These are phyloP conservation scores for Buathra laborator DNA, from an alignment of 2,888 invertebrate genomes.

Conservation along the genomic window DNA sequence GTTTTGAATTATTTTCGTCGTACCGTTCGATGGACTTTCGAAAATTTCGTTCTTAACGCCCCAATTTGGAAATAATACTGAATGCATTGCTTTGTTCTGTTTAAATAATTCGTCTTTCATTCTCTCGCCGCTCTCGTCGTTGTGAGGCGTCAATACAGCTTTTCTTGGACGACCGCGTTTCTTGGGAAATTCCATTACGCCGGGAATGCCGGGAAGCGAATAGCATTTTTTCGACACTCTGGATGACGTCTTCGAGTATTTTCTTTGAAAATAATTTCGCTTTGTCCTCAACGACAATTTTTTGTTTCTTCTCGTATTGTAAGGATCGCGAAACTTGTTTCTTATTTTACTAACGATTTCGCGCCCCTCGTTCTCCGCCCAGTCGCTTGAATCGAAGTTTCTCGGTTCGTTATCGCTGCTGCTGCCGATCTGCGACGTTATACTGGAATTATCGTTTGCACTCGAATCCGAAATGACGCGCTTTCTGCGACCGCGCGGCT, in stretches of 20 bases:
- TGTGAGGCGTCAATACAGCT: neutral
- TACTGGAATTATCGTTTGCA: neutral
- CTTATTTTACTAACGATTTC: neutral
- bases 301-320: neutral
- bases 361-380: neutral
- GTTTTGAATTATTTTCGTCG: neutral
- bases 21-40: neutral
- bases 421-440: neutral
- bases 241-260: neutral
- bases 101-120: neutral
- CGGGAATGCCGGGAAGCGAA: constrained; percentile 57
- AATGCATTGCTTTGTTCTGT: neutral
- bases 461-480: neutral
- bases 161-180: constrained; percentile 23
- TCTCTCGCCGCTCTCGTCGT: neutral
- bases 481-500: constrained; percentile 1
- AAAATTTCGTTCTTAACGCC: neutral
- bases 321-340: neutral
- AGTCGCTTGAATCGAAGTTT: neutral
- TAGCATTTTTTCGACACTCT: neutral
- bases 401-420: neutral
- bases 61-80: constrained; percentile 20
- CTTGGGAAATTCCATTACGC: constrained; percentile 12
- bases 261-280: neutral
- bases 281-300: neutral